Evolutionary conservation across 2,888 invertebrate species (phyloP).

Genomic region (Chymomyza fuscimana): DNA sequence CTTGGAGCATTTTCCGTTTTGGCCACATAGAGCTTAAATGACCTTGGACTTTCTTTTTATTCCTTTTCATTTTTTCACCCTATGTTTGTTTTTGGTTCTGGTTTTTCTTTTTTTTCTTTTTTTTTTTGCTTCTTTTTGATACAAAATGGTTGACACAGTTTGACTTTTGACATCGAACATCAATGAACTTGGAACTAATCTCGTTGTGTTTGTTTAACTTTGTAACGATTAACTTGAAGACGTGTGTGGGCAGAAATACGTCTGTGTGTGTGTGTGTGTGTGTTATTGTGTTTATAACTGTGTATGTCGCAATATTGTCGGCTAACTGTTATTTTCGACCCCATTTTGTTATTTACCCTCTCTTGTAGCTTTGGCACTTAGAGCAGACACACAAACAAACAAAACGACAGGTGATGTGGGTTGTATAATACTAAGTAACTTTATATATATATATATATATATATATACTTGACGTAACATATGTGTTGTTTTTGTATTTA

Average conservation of each 20-base stretch:
- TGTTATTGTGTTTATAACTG: conserved; percentile 12
- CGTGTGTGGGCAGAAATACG: conserved; percentile 16
- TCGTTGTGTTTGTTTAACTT: conserved; percentile 75
- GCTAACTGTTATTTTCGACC: background rate
- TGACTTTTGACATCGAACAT: conserved; percentile 62
- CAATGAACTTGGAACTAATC: conserved; percentile 68
- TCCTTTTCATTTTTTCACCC: background rate
- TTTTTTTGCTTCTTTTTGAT: conserved; percentile 21
- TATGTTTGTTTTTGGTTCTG: conserved; percentile 14
- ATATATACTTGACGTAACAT: no score
- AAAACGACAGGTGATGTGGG: conserved; percentile 19
- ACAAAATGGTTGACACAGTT: conserved; percentile 57
- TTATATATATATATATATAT: no score
- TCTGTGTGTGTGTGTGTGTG: conserved; percentile 14
- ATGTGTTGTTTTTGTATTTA: no score
- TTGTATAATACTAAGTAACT: no score
- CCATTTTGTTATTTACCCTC: background rate
- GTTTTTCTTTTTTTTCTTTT: no score
- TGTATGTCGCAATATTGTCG: conserved; percentile 40
- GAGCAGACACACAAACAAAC: no score
- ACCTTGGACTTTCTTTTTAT: conserved; percentile 1
- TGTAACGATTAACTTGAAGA: conserved; percentile 65
- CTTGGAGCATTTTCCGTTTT: no score
- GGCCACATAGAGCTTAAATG: no score
- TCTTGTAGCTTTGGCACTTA: conserved; percentile 13